Evolutionary conservation across 2,888 invertebrate genomes (phyloP).

Genomic region (Tuta absoluta): DNA sequence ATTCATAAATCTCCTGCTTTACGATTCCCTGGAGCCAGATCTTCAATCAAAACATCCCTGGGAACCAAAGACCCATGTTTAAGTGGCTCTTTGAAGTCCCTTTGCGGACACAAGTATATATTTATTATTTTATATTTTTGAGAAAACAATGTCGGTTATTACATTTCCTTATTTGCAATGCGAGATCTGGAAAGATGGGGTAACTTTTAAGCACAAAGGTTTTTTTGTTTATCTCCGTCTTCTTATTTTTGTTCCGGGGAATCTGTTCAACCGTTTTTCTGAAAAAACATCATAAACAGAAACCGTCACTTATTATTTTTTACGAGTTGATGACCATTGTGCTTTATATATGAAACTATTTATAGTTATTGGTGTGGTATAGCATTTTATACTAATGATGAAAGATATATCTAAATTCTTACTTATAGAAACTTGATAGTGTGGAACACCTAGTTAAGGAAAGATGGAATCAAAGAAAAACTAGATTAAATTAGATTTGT

Average conservation of each 20-base stretch:
- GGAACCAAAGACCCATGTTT: constrained; percentile 11
- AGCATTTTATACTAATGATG: too few relatives aligned
- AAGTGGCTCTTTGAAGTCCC: constrained; percentile 14
- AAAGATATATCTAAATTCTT: too few relatives aligned
- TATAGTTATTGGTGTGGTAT: too few relatives aligned
- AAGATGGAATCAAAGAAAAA: too few relatives aligned
- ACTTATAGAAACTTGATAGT: too few relatives aligned
- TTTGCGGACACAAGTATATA: constrained; percentile 13
- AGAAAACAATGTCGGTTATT: constrained; percentile 12
- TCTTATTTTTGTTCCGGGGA: not conserved
- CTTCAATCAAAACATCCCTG: constrained; percentile 17
- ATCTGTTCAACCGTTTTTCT: not conserved
- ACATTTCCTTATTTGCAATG: not conserved
- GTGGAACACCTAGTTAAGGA: too few relatives aligned
- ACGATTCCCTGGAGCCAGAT: not conserved
- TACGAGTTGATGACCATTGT: not conserved
- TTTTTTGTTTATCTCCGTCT: not conserved
- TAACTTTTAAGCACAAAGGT: constrained; percentile 1
- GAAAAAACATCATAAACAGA: not conserved
- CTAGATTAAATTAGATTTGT: too few relatives aligned
- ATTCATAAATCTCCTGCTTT: constrained; percentile 14
- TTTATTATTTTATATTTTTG: constrained; percentile 14
- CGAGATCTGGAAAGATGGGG: not conserved
- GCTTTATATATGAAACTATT: too few relatives aligned
- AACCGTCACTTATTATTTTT: not conserved